Percentiles rank a stretch among this genome's conserved stretches.
Conservation (phyloP, 2,888 invertebrate genomes). For the Protodeltote pygarga region DNA sequence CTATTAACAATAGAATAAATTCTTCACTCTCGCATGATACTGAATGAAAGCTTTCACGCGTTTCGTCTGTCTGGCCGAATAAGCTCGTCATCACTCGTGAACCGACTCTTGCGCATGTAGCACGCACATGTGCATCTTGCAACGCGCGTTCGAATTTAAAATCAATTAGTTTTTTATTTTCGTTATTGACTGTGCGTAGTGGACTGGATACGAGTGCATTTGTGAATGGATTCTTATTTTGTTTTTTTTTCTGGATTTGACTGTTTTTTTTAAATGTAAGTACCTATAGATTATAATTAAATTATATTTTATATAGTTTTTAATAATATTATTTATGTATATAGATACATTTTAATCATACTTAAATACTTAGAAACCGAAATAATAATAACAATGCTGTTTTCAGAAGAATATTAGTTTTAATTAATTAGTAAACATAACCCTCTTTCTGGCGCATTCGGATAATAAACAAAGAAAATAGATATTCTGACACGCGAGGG, state of each 20-base stretch:
- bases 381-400: too few species aligned
- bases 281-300: conserved; percentile 6
- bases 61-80: conserved; percentile 9
- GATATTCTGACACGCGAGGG: too few species aligned
- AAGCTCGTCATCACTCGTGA: conserved; percentile 42
- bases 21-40: conserved; percentile 36
- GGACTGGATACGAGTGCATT: conserved; percentile 38
- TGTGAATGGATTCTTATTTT: conserved; percentile 37
- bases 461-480: too few species aligned
- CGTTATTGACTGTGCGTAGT: conserved; percentile 34
- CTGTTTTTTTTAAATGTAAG: conserved; percentile 35
- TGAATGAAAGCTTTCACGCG: conserved; percentile 64
- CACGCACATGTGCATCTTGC: conserved; percentile 38
- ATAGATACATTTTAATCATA: too few species aligned
- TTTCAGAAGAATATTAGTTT: too few species aligned
- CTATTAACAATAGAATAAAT: conserved; percentile 9
- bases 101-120: conserved; percentile 35
- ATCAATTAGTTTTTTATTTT: conserved; percentile 4
- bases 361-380: too few species aligned
- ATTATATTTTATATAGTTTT: not conserved
- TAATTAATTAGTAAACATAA: too few species aligned
- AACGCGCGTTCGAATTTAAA: conserved; percentile 7
- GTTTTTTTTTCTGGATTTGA: conserved; percentile 38
- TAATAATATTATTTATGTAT: not conserved
- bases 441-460: too few species aligned